Evolutionary conservation across 2,797 vertebrate species (phyloP), one percentile per base, ranked within the genome.

Genomic region (Anabacerthia variegaticeps): DNA sequence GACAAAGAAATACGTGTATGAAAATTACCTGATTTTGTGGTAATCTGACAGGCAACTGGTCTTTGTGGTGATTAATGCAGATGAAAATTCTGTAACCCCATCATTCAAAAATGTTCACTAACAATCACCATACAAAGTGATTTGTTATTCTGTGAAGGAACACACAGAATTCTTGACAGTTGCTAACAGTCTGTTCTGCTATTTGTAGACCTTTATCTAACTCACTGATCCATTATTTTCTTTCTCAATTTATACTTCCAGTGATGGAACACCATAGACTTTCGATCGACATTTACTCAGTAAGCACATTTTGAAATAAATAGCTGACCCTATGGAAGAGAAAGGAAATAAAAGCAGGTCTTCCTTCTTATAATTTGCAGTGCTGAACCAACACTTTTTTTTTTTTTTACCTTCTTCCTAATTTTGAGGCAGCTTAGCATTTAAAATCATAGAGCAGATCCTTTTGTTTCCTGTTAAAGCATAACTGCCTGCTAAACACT

Each of bases 381-480:
- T 36, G 55, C 8, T 22, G 16, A 74, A 77, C 1, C 9, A 22
- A 46, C 49, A 51, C 49, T 21, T 24, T 32, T 22, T 32, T 24
- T 8, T 14, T 46, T 63, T 20, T 37, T 23, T 0, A 32, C 7
- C 28, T 80, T 67, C 6, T 7, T 46, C 37, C 23, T 59, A 43
- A 41, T 46, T 79, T 72, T 17, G 46, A 3, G 19, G 11, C 12
- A 76, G 6, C 7, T 76, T 55, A 46, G 6, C 18, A 32, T 34
- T 78, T 54, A 49, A 49, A 67, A 24, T 43, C 2, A 52, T 21
- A 41, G 65, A 51, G 10, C 3, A 8, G 4, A 52, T 78, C 12
- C 4, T 37, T 56, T 7, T 3, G 7, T 1, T 66, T 90, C 65
- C 44, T 41, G 1, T 15, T 3, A 3, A 36, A 43, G 3, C 46